Evolutionary conservation across 2,797 vertebrate genomes (phyloP).

Genomic region (Poliocrania exsul): DNA sequence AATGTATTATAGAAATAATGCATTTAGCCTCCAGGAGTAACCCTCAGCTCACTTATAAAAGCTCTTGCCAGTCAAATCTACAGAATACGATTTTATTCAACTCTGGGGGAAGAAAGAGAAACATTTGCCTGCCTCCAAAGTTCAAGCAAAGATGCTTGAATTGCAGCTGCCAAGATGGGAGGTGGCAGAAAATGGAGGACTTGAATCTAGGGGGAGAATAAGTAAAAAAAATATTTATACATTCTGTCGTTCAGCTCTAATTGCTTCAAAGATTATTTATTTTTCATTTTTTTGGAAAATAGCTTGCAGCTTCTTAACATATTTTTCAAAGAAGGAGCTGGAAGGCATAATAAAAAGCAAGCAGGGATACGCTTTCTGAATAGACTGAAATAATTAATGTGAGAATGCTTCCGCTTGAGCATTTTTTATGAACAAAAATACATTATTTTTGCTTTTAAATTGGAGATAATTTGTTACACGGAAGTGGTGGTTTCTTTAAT

Average conservation of each 20-base stretch:
- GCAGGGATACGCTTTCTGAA: slow-evolving; percentile 79
- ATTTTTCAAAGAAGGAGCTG: slow-evolving; percentile 82
- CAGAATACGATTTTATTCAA: slow-evolving; percentile 70
- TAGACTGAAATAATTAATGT: slow-evolving; percentile 84
- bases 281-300: slow-evolving; percentile 79
- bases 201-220: slow-evolving; percentile 76
- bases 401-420: slow-evolving; percentile 80
- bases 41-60: slow-evolving; percentile 73
- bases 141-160: slow-evolving; percentile 75
- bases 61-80: slow-evolving; percentile 77
- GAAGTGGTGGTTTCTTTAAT: slow-evolving; percentile 82
- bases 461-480: slow-evolving; percentile 81
- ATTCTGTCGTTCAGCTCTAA: slow-evolving; percentile 78
- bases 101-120: slow-evolving; percentile 71
- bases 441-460: slow-evolving; percentile 82
- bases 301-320: slow-evolving; percentile 80
- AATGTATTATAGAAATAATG: slow-evolving; percentile 77
- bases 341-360: slow-evolving; percentile 84
- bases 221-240: slow-evolving; percentile 78
- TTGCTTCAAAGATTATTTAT: slow-evolving; percentile 83
- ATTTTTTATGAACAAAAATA: slow-evolving; percentile 79
- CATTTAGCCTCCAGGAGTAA: slow-evolving; percentile 75
- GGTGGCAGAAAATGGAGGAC: slow-evolving; percentile 67
- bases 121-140: slow-evolving; percentile 75
- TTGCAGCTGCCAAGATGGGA: slow-evolving; percentile 69